Evolutionary conservation across 2,797 vertebrate species (phyloP).

Genomic region (Psittacula derbiana): DNA sequence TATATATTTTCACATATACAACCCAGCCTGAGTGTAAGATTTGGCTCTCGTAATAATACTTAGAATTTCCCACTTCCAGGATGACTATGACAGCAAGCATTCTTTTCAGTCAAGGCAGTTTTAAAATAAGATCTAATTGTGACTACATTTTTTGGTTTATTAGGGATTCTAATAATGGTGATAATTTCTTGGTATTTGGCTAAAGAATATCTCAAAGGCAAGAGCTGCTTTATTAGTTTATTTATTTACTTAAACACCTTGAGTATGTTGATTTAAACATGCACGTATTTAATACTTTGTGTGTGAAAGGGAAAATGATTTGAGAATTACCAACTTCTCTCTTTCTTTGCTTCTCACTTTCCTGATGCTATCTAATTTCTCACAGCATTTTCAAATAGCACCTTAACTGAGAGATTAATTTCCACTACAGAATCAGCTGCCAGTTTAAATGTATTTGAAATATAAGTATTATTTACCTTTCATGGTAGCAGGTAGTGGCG

Average conservation of each 20-base stretch:
- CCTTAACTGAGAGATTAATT: not conserved
- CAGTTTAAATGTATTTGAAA: not conserved
- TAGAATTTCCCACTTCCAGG: not conserved
- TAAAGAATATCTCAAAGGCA: not conserved
- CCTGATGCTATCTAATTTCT: not conserved
- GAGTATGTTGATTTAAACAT: not conserved
- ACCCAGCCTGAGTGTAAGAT: not conserved
- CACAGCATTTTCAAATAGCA: not conserved
- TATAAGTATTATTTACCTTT: not conserved
- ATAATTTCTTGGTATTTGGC: not conserved
- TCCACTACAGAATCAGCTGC: not conserved
- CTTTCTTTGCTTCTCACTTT: not conserved
- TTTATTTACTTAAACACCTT: not conserved
- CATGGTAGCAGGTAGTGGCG: rapidly evolving
- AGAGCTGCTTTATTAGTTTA: not conserved
- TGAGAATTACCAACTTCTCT: not conserved
- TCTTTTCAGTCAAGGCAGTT: not conserved
- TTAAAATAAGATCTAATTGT: not conserved
- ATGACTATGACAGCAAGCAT: not conserved
- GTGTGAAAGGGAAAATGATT: not conserved
- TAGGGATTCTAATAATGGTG: not conserved
- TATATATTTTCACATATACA: not conserved
- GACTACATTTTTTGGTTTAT: not conserved
- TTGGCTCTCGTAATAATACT: not conserved
- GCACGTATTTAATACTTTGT: not conserved